A percentile compares a stretch with the other conserved stretches of the same genome.
phyloP scores from a whole-genome alignment of 2,888 invertebrate species.

The Oxycera nigricornis region DNA sequence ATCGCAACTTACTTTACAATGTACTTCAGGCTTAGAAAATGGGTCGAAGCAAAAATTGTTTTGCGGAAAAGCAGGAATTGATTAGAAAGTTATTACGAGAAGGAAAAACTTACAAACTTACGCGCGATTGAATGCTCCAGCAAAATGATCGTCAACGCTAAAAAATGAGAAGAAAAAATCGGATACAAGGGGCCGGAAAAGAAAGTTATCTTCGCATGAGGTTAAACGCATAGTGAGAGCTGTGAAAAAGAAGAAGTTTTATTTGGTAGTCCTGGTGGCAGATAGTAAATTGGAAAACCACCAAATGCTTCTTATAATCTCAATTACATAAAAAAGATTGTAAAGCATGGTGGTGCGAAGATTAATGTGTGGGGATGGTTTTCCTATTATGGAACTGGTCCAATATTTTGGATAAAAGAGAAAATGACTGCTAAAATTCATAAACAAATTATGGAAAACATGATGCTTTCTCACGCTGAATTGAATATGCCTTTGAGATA shows the following conservation, averaged over 20 bases:
- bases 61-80: background rate
- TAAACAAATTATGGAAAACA: slow-evolving; percentile 44
- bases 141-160: background rate
- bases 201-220: background rate
- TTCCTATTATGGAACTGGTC: slow-evolving; percentile 47
- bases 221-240: background rate
- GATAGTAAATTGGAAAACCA: background rate
- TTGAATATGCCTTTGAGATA: slow-evolving; percentile 46
- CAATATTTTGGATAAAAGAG: slow-evolving; percentile 44
- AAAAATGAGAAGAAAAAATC: background rate
- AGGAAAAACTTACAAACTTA: background rate
- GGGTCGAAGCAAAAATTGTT: background rate
- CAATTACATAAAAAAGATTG: background rate
- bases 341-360: slow-evolving; percentile 47
- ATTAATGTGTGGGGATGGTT: slow-evolving; percentile 47
- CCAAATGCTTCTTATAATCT: background rate
- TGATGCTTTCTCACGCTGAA: slow-evolving; percentile 43
- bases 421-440: slow-evolving; percentile 47
- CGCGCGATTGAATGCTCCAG: background rate
- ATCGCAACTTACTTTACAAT: too few relatives aligned
- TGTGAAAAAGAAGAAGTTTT: background rate
- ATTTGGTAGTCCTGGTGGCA: slow-evolving; percentile 8
- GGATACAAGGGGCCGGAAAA: background rate
- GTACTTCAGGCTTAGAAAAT: too few relatives aligned
- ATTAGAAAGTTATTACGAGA: background rate